Evolutionary conservation across 2,113 vertebrate genomes (phyloP).

Genomic region (Antechinus stuartii): DNA sequence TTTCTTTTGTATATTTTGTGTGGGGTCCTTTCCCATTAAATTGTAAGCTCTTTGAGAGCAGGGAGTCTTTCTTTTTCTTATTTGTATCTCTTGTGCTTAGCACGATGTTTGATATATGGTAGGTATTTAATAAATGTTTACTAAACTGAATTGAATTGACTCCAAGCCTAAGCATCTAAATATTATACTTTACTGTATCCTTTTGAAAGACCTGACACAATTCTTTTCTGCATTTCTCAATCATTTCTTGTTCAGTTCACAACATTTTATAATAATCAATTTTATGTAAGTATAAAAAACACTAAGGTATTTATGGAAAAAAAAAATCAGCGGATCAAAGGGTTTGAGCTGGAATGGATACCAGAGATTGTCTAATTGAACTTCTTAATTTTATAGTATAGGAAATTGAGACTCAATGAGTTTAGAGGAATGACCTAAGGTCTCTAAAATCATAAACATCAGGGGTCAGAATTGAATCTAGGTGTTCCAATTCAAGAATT

Average conservation of each 20-base stretch:
- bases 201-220: not conserved
- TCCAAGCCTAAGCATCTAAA: not conserved
- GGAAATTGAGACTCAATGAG: not conserved
- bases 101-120: not conserved
- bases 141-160: not conserved
- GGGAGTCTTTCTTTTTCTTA: not conserved
- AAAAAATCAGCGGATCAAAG: not conserved
- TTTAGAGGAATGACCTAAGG: not conserved
- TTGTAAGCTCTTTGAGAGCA: not conserved
- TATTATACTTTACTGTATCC: not conserved
- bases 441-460: not conserved
- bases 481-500: not conserved
- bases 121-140: not conserved
- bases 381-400: not conserved
- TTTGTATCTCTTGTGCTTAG: not conserved
- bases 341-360: not conserved
- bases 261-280: not conserved
- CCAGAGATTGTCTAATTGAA: not conserved
- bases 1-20: not conserved
- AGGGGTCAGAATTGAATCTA: not conserved
- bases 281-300: not conserved
- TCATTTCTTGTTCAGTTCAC: not conserved
- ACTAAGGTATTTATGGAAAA: not conserved
- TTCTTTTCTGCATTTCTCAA: not conserved
- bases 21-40: not conserved